Evolutionary conservation across 2,113 vertebrate species (phyloP).

Genomic region (Clarias macrocephalus): DNA sequence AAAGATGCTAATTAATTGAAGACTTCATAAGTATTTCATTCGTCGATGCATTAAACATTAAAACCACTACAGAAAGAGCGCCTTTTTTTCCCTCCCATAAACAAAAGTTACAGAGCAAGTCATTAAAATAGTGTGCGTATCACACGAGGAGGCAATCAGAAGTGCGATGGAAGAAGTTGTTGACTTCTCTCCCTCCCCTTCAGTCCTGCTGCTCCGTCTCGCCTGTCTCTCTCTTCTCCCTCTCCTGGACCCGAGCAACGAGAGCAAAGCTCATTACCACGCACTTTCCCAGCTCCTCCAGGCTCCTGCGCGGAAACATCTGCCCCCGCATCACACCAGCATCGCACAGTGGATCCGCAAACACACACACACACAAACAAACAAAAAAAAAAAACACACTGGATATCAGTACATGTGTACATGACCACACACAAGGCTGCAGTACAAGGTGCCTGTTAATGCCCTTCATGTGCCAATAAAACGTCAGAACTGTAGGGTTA

Average conservation of each 20-base stretch:
- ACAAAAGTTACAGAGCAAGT: slow-evolving; percentile 42
- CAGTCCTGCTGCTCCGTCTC: slow-evolving; percentile 41
- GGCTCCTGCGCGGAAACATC: slow-evolving; percentile 52
- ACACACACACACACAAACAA: slow-evolving; percentile 17
- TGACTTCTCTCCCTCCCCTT: slow-evolving; percentile 42
- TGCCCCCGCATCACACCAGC: slow-evolving; percentile 54
- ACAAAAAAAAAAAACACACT: neutral
- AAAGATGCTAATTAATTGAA: neutral
- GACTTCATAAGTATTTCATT: neutral
- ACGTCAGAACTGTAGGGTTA: neutral
- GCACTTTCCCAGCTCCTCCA: slow-evolving; percentile 51
- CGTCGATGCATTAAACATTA: slow-evolving; percentile 21
- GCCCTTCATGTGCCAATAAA: slow-evolving; percentile 13
- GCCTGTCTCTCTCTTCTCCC: slow-evolving; percentile 47
- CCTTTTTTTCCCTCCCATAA: slow-evolving; percentile 25
- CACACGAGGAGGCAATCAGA: slow-evolving; percentile 48
- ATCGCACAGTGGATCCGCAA: slow-evolving; percentile 27
- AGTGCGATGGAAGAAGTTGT: slow-evolving; percentile 49
- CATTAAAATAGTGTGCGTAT: slow-evolving; percentile 45
- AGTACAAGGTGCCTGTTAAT: slow-evolving; percentile 17
- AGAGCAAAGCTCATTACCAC: slow-evolving; percentile 59
- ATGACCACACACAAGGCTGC: slow-evolving; percentile 24
- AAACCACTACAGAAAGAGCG: slow-evolving; percentile 9
- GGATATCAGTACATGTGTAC: neutral
- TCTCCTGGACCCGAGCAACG: slow-evolving; percentile 47